Percentiles rank a stretch among this genome's conserved stretches.
These are phyloP conservation scores for Phalacrocorax pelagicus DNA, from an alignment of 2,113 vertebrate species.

Conservation along the genomic window DNA sequence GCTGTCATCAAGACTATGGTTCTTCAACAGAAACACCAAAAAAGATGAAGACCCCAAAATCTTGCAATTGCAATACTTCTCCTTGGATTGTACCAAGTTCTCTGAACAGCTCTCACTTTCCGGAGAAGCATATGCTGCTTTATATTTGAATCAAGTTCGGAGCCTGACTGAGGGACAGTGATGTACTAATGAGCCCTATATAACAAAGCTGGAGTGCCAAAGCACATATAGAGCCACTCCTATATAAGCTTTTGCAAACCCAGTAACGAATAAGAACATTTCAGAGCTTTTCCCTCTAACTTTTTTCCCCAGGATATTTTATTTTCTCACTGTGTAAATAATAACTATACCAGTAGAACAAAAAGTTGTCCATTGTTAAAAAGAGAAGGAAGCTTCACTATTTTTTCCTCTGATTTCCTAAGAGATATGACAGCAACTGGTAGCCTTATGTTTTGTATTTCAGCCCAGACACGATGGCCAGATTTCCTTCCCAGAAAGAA, in stretches of 20 bases:
- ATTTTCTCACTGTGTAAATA: neutral
- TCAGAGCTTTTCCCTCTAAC: neutral
- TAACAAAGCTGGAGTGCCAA: neutral
- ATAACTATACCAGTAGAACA: neutral
- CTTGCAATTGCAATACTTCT: neutral
- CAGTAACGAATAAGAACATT: neutral
- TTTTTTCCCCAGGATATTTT: neutral
- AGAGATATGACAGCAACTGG: neutral
- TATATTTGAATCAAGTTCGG: neutral
- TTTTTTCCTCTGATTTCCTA: neutral
- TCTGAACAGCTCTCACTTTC: neutral
- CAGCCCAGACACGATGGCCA: neutral
- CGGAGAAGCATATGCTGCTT: neutral
- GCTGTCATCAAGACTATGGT: neutral
- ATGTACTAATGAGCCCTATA: neutral
- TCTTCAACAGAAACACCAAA: neutral
- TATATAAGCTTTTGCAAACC: neutral
- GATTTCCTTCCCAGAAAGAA: conserved; percentile 41
- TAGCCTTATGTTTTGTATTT: neutral
- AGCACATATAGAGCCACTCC: neutral
- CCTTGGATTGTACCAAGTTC: neutral
- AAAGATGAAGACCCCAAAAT: neutral
- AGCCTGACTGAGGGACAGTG: neutral
- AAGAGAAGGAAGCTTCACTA: neutral
- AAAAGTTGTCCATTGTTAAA: neutral